Base-by-base conservation (phyloP, 2,113 vertebrate genomes). In the Rhinichthys klamathensis region DNA sequence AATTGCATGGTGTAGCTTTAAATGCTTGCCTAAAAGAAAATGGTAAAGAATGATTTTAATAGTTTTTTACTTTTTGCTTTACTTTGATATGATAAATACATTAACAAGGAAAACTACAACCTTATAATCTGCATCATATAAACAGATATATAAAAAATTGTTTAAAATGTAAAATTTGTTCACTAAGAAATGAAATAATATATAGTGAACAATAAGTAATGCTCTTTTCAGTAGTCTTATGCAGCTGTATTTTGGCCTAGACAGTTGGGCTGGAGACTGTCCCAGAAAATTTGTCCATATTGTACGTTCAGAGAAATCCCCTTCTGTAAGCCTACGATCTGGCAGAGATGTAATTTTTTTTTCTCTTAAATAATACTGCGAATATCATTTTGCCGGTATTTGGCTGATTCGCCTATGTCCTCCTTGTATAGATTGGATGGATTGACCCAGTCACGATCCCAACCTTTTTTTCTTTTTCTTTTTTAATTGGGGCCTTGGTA, bases 161-260 rank as follows among this genome's bases (percentile, higher is more conserved):
- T 11, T 8, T 54, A 25, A 27, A 73, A n/a, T 73, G 21, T 30
- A 18, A 51, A 30, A 51, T 27, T 6, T 13, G 11, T 44, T 2
- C 15, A 23, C 7, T 30, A 54, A 18, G 70, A 46, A 73, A 44
- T 25, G 10, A 44, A 44, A 73, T n/a, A 73, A 73, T 12, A 73
- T 61, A 67, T 32, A 23, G 35, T 72, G 69, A 8, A 65, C 25
- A 18, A n/a, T n/a, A n/a, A n/a, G n/a, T n/a, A n/a, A n/a, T n/a
- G n/a, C n/a, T n/a, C 11, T 30, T 60, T 65, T 49, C 13, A 32
- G 49, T 49, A 73, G 38, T 15, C 58, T 69, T 38, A 54, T n/a
- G 49, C 44, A 21, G 80, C 80, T 69, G 80, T 35, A 73, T 51
- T 75, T 51, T 75, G 73, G n/a, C 15, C 73, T n/a, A n/a, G n/a